Evolutionary conservation across 1,140 invertebrate species (phyloP).

Genomic region (Papilio polyxenes): DNA sequence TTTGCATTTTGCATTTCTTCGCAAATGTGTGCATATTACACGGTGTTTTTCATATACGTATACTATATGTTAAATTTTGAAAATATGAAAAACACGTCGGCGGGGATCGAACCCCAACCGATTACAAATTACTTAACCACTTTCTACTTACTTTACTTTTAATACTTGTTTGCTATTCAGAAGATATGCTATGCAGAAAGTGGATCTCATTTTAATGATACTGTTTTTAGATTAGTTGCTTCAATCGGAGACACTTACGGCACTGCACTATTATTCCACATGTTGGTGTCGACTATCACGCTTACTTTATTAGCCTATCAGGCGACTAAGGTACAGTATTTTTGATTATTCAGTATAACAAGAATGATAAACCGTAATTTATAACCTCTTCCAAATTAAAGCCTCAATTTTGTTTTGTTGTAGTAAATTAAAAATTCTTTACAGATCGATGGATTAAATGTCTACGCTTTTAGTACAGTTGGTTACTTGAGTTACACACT

Average conservation of each 20-base stretch:
- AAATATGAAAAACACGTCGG: no score
- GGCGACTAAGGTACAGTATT: slow-evolving; percentile 86
- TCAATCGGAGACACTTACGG: slow-evolving; percentile 91
- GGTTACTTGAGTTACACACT: slow-evolving; percentile 90
- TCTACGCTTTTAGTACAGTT: slow-evolving; percentile 87
- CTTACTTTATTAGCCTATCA: slow-evolving; percentile 91
- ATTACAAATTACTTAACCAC: no score
- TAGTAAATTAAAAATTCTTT: not conserved
- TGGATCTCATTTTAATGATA: slow-evolving; percentile 24
- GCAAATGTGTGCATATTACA: no score
- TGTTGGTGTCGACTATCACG: slow-evolving; percentile 91
- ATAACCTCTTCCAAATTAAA: not conserved
- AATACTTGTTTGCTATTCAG: no score
- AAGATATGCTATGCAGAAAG: not conserved
- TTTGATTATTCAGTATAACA: no score
- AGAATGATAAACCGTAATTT: not conserved
- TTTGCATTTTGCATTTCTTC: no score
- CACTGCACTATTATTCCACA: slow-evolving; percentile 88
- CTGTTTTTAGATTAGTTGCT: slow-evolving; percentile 84
- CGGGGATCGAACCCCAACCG: no score
- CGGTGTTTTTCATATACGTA: no score
- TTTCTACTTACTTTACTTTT: no score
- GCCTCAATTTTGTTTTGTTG: not conserved
- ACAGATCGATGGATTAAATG: slow-evolving; percentile 87
- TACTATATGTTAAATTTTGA: no score